A percentile compares a stretch with the other conserved stretches of the same genome.
These are phyloP conservation scores for Capreolus pygargus DNA, from an alignment of 2,113 vertebrate species.

Conservation along the genomic window DNA sequence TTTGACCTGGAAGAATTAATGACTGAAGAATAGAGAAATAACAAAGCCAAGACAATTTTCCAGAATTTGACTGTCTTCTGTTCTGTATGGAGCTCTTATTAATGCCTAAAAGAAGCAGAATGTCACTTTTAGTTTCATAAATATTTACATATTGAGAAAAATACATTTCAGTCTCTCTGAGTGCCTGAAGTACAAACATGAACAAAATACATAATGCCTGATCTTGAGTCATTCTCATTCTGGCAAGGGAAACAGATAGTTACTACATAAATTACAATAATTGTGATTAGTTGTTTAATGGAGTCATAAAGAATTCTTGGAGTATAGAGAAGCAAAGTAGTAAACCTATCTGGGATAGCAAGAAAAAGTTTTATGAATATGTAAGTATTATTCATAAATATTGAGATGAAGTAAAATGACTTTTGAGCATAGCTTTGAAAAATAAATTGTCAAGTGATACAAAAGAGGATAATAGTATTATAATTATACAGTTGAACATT, in stretches of 20 bases:
- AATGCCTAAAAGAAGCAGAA: background rate
- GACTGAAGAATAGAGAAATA: background rate
- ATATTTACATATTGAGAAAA: background rate
- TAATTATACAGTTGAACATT: background rate
- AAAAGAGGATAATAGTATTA: background rate
- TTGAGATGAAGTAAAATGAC: background rate
- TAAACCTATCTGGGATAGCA: background rate
- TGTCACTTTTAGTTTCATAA: background rate
- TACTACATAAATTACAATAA: background rate
- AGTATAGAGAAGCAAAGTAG: background rate
- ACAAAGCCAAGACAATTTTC: background rate
- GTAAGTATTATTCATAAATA: background rate
- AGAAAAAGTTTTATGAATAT: background rate
- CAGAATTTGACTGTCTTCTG: background rate
- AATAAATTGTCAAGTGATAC: background rate
- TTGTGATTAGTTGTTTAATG: background rate
- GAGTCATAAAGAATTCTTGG: background rate
- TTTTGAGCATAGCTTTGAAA: background rate
- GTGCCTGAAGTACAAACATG: background rate
- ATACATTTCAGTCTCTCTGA: background rate
- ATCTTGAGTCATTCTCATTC: background rate
- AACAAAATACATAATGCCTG: background rate
- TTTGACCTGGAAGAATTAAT: background rate
- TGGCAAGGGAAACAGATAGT: background rate
- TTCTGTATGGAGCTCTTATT: background rate